Base-by-base conservation (phyloP, 2,888 invertebrate species). In the Leptogaster cylindrica region DNA sequence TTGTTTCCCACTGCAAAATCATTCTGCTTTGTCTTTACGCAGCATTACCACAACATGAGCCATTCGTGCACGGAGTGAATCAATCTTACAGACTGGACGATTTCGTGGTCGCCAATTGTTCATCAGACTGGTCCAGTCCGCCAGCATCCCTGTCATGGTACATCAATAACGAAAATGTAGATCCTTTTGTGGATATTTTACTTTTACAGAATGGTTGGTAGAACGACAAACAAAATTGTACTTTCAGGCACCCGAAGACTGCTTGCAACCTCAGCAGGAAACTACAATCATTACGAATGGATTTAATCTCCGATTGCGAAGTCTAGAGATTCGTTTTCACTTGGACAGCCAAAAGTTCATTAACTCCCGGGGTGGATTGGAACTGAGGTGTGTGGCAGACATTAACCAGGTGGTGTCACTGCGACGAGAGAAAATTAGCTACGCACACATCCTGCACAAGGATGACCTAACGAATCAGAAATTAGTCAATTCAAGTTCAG, bases 31-130 rank as follows among this genome's bases (percentile, higher is more conserved):
- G n/a, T n/a, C n/a, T 31, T 31, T 10, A 10, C 10, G 2, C 67
- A 79, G 80, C 78, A 5, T 68, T 80, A 25, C 79, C 79, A 0
- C 77, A 78, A 55, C 76, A 76, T 66, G 78, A 79, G 75, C 79
- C 79, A 8, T 71, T 76, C 3, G 79, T 79, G 69, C 76, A 75
- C 73, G 78, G 75, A 69, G 76, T 79, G 66, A 75, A 74, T 63
- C 73, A 74, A 7, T 75, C 73, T 70, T 80, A 79, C 63, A 74
- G 72, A 10, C 71, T 76, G 14, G 76, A 78, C 72, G 80, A 79
- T 68, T 76, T 76, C 65, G 76, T 79, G 41, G 73, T 74, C 65
- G 78, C 77, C 50, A 79, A 79, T 68, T 79, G 79, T 68, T 76
- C 76, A 70, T 76, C 79, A 4, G 79, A 80, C 68, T 77, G 75